Percentiles rank a stretch among this genome's conserved stretches.
Evolutionary conservation across 2,113 vertebrate genomes (phyloP).

Genomic region (Pachypanchax playfairii): DNA sequence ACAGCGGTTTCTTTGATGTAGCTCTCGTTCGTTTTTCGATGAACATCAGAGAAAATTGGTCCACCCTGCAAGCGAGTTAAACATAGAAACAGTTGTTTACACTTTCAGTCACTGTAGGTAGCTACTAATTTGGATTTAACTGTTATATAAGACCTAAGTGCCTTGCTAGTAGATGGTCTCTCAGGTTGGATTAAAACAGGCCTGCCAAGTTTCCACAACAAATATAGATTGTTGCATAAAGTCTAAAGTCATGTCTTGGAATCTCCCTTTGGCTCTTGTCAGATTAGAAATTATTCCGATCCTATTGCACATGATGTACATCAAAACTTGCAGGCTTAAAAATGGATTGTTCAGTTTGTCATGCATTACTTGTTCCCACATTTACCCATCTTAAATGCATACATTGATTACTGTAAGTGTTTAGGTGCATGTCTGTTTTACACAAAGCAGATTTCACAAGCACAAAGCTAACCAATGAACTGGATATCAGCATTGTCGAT

Average conservation of each 20-base stretch:
- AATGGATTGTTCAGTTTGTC: conserved; percentile 28
- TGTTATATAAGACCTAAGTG: neutral
- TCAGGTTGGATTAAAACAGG: conserved; percentile 33
- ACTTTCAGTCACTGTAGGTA: neutral
- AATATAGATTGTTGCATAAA: conserved; percentile 29
- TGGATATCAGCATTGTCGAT: conserved; percentile 38
- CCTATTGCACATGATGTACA: conserved; percentile 49
- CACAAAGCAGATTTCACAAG: conserved; percentile 20
- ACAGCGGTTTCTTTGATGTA: conserved; percentile 34
- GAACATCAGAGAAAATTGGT: conserved; percentile 26
- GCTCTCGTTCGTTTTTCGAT: conserved; percentile 31
- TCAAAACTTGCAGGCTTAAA: conserved; percentile 12
- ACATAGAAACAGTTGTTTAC: neutral
- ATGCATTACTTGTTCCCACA: conserved; percentile 4
- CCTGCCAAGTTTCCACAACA: conserved; percentile 44
- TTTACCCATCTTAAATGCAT: conserved; percentile 29
- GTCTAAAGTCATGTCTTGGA: conserved; percentile 31
- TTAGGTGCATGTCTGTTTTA: conserved; percentile 46
- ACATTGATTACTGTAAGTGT: conserved; percentile 34
- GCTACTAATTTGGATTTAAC: neutral
- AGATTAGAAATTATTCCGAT: conserved; percentile 65
- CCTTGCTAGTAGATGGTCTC: neutral
- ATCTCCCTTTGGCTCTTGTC: conserved; percentile 44
- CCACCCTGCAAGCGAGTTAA: conserved; percentile 5
- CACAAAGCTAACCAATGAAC: conserved; percentile 24